Evolutionary conservation across 2,888 invertebrate genomes (phyloP), one percentile per base, ranked within the genome.

Genomic region (Osedax fenrisi): DNA sequence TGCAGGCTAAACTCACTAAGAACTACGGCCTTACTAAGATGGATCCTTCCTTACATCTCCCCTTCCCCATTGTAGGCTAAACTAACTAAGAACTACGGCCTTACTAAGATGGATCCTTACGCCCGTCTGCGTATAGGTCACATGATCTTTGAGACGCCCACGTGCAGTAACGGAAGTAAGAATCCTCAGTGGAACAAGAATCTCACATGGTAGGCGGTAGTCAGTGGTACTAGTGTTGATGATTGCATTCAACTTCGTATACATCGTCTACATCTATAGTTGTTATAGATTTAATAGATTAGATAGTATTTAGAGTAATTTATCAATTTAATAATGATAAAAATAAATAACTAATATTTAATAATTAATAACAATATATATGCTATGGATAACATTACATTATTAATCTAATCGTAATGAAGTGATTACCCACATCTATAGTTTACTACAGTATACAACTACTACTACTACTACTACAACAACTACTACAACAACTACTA

Each of bases 11-110:
- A 62, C 87, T 95, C 76, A 90, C 90, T 5, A 94, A 94, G 86
- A 95, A 95, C 85, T 95, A 95, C 88, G 94, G 94, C 10, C 87
- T 95, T 81, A 91, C 92, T 0, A 88, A 92, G 76, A 96, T 95
- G 95, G 95, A 96, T 85, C 95, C 95, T 0, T 97, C 96, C 83
- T 93, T n/a, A n/a, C n/a, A n/a, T n/a, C n/a, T n/a, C n/a, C n/a
- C n/a, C n/a, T n/a, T n/a, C n/a, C 22, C 24, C 13, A 27, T 56
- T 75, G 3, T 72, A 79, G 79, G 79, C 79, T 0, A 77, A 78
- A 62, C 87, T 95, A 76, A 90, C 90, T 5, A 94, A 94, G 86
- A 95, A 95, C 85, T 95, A 95, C 88, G 94, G 94, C 10, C 87
- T 95, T 81, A 91, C 92, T 0, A 88, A 92, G 76, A 96, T 95